These are phyloP conservation scores for Spodoptera litura DNA, from an alignment of 1,140 invertebrate species.

Conservation along the genomic window DNA sequence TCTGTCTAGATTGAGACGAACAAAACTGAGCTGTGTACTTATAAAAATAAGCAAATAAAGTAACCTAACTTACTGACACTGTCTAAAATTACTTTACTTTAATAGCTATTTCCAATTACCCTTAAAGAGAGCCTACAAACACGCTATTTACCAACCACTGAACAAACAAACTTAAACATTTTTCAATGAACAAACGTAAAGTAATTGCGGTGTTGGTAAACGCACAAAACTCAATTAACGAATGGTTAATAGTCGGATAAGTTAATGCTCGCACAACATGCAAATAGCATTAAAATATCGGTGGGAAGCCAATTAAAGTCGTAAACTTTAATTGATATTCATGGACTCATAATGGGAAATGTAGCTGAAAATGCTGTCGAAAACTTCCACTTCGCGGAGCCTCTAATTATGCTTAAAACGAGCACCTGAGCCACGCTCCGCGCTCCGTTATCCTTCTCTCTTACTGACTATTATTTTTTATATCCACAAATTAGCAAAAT, in stretches of 20 bases:
- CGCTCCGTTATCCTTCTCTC: slow-evolving; percentile 35
- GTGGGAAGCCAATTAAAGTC: slow-evolving; percentile 73
- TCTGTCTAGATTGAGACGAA: no score
- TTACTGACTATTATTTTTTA: slow-evolving; percentile 30
- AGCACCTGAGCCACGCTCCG: slow-evolving; percentile 42
- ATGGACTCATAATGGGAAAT: slow-evolving; percentile 60
- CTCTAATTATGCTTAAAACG: slow-evolving; percentile 53
- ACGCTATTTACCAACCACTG: neutral
- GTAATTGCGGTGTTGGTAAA: slow-evolving; percentile 61
- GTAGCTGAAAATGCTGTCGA: slow-evolving; percentile 54
- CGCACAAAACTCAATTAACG: slow-evolving; percentile 69
- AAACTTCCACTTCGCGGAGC: slow-evolving; percentile 51
- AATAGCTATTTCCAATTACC: neutral
- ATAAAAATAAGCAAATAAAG: no score
- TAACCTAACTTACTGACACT: no score
- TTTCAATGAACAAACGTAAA: slow-evolving; percentile 38
- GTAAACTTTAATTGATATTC: slow-evolving; percentile 75
- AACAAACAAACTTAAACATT: slow-evolving; percentile 14
- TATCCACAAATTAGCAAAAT: slow-evolving; percentile 39
- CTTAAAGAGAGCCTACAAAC: neutral
- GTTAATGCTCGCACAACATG: slow-evolving; percentile 72
- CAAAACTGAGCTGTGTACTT: no score
- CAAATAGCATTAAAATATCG: slow-evolving; percentile 75
- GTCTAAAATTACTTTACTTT: no score
- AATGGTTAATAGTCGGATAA: slow-evolving; percentile 66